Base-by-base conservation (phyloP, 2,797 vertebrate genomes). In the Serranus cabrilla region DNA sequence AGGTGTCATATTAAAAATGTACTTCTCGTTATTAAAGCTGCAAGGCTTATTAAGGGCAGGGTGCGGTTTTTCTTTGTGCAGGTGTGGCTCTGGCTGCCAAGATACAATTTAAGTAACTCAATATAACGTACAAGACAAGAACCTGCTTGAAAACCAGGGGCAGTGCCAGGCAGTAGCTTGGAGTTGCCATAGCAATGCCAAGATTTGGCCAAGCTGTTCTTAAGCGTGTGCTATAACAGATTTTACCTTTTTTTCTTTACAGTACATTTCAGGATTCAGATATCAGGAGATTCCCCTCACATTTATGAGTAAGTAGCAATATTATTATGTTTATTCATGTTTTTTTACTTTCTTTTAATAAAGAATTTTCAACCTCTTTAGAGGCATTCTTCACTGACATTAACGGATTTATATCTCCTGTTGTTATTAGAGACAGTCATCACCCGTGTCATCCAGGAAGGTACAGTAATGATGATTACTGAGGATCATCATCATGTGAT, bases 221-320 rank as follows among this genome's bases (percentile, higher is more conserved):
- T 34, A 34, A 34, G 1, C 21, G 21, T 27, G 10, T 59, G 6
- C 17, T 59, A 3, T 25, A 68, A 75, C 27, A 57, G 4, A 13
- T 11, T 58, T 52, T 64, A 34, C 34, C 34, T 20, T 20, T 50
- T 47, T 51, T 40, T 51, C 40, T 88, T 94, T 89, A 59, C 85
- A 99, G 98, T 98, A 94, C 87, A 93, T 95, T 82, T 92, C 95
- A 74, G 97, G 97, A 63, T 97, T 95, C 91, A 96, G 86, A 87
- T 99, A 97, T 93, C 92, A 97, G 90, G 98, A 99, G 92, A 98
- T 99, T 70, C 97, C 97, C 14, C 87, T 97, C 47, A 97, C 96
- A 1, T 96, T 97, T 91, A 90, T 97, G 81, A 96, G 98, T 99
- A 96, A 96, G 97, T 97, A 74, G 0, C 34, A 25, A 21, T 20